Percentiles rank a stretch among this genome's conserved stretches.
Conservation (phyloP, 2,797 vertebrate genomes). For the Tragopan temminckii region DNA sequence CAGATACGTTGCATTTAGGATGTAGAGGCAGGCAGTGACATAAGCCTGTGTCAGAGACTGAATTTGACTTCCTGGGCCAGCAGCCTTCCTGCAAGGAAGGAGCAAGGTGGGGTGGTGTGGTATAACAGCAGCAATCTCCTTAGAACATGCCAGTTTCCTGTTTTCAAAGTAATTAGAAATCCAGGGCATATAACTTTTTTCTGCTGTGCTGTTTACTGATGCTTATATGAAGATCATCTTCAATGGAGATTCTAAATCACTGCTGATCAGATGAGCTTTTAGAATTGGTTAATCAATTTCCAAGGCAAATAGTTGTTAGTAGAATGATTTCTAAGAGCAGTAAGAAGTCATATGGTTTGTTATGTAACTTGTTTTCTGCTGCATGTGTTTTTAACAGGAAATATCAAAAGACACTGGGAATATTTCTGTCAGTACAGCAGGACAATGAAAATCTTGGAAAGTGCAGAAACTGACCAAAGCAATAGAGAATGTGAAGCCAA, state of each 20-base stretch:
- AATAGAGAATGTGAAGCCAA: constrained; percentile 58
- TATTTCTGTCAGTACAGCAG: constrained; percentile 78
- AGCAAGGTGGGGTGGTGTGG: background rate
- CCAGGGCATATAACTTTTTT: background rate
- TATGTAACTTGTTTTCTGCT: constrained; percentile 13
- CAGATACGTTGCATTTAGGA: background rate
- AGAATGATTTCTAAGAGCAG: background rate
- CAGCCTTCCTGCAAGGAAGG: background rate
- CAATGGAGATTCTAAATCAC: background rate
- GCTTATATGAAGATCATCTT: background rate
- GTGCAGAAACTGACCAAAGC: constrained; percentile 53
- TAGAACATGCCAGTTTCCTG: background rate
- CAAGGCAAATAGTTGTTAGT: background rate
- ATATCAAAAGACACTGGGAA: constrained; percentile 90
- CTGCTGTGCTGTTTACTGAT: background rate
- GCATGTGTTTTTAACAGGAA: constrained; percentile 73
- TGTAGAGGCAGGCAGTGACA: background rate
- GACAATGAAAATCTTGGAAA: constrained; percentile 55
- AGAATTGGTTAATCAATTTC: background rate
- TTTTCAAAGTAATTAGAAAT: background rate
- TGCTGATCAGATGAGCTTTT: background rate
- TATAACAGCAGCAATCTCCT: background rate
- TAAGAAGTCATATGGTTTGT: background rate
- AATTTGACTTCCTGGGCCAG: background rate
- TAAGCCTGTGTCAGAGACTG: background rate